A percentile compares a stretch with the other conserved stretches of the same genome.
These are phyloP conservation scores for Megaleporinus macrocephalus DNA, from an alignment of 2,113 vertebrate species.

Conservation along the genomic window DNA sequence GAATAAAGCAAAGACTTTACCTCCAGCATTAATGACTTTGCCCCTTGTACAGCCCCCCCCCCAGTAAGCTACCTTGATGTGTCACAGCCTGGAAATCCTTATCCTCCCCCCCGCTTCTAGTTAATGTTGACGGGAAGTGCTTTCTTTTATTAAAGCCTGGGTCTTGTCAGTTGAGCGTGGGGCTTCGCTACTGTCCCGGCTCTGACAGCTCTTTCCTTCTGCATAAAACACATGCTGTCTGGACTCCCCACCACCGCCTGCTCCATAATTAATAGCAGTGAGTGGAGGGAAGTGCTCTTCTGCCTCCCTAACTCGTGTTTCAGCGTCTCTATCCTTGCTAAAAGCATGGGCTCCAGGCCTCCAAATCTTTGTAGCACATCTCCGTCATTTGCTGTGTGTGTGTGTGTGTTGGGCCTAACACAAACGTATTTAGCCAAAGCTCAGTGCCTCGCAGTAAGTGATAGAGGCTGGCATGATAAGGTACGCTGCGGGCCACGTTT, in stretches of 20 bases:
- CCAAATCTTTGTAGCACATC: conserved; percentile 21
- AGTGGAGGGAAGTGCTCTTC: conserved; percentile 30
- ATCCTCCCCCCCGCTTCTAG: conserved; percentile 10
- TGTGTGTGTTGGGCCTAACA: conserved; percentile 27
- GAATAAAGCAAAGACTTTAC: conserved; percentile 20
- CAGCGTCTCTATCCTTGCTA: conserved; percentile 37
- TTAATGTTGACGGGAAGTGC: conserved; percentile 33
- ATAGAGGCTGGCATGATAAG: conserved; percentile 37
- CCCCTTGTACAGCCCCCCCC: conserved; percentile 21
- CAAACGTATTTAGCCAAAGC: conserved; percentile 22
- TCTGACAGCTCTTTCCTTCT: conserved; percentile 41
- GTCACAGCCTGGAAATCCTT: conserved; percentile 26
- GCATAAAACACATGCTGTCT: conserved; percentile 37
- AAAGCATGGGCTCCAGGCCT: conserved; percentile 38
- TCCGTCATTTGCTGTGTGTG: conserved; percentile 41
- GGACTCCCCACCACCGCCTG: conserved; percentile 28
- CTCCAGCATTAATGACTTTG: conserved; percentile 27
- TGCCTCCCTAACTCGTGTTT: conserved; percentile 37
- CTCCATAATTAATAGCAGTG: conserved; percentile 54
- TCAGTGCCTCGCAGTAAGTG: conserved; percentile 11
- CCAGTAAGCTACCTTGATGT: conserved; percentile 33
- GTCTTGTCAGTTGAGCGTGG: conserved; percentile 22
- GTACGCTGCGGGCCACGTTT: not conserved
- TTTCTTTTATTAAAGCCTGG: conserved; percentile 45
- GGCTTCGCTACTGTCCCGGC: conserved; percentile 24